Percentiles rank a stretch among this genome's conserved stretches.
These are phyloP conservation scores for Drosophila micromelanica DNA, from an alignment of 1,140 invertebrate species.

Conservation along the genomic window DNA sequence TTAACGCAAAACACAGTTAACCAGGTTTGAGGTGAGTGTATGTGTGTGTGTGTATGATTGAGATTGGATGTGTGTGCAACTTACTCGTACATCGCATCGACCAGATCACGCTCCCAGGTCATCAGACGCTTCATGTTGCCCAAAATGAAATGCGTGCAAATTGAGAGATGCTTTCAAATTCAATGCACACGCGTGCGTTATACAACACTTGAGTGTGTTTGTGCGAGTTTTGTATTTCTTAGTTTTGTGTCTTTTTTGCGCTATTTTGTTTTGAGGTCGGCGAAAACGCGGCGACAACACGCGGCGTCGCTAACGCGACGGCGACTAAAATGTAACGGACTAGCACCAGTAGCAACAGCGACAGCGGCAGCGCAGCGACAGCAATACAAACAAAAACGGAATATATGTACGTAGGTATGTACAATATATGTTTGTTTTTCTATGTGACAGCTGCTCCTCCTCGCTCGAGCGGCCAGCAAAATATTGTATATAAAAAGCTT, in stretches of 20 bases:
- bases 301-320: constrained; percentile 54
- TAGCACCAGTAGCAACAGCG: constrained; percentile 37
- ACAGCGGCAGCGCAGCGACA: constrained; percentile 25
- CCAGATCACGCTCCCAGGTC: constrained; percentile 83
- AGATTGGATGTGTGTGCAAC: constrained; percentile 37
- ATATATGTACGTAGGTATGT: constrained; percentile 24
- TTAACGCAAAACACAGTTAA: constrained; percentile 29
- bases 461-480: constrained; percentile 45
- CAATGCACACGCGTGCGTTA: constrained; percentile 62
- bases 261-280: constrained; percentile 50
- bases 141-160: constrained; percentile 56
- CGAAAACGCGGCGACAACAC: constrained; percentile 58
- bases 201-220: constrained; percentile 34
- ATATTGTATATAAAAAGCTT: constrained; percentile 22
- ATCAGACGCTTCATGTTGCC: constrained; percentile 79
- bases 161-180: constrained; percentile 23
- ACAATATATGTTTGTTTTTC: constrained; percentile 3
- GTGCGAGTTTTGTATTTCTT: constrained; percentile 35
- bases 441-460: constrained; percentile 49
- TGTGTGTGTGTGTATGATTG: constrained; percentile 19
- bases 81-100: constrained; percentile 84
- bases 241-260: constrained; percentile 49
- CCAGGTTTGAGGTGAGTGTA: constrained; percentile 12
- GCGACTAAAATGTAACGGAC: constrained; percentile 66
- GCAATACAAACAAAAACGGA: constrained; percentile 41